Evolutionary conservation across 2,888 invertebrate genomes (phyloP).

Genomic region (Lasioglossum marginatum): DNA sequence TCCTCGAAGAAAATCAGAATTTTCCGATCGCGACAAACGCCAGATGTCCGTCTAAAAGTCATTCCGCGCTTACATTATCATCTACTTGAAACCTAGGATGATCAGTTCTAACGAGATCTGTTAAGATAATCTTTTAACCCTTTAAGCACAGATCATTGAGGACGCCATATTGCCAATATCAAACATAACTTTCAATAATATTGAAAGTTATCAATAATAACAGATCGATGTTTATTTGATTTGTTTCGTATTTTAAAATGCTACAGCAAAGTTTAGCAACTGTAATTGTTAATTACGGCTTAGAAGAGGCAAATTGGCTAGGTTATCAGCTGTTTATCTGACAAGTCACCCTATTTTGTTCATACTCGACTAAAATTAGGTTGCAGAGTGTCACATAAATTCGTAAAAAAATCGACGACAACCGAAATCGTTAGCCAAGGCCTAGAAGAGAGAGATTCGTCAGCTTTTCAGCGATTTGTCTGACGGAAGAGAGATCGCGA

Average conservation of each 20-base stretch:
- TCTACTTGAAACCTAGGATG: neutral
- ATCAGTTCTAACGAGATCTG: neutral
- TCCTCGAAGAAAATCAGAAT: neutral
- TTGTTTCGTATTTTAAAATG: no score
- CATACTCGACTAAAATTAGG: neutral
- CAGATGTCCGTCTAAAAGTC: neutral
- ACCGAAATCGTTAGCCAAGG: neutral
- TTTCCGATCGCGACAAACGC: neutral
- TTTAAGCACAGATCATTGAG: no score
- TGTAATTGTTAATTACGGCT: neutral
- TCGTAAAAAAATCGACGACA: neutral
- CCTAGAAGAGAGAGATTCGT: neutral
- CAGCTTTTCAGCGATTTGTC: neutral
- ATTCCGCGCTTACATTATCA: neutral
- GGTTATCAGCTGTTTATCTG: neutral
- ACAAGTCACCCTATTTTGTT: neutral
- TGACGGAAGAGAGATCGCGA: neutral
- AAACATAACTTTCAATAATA: no score
- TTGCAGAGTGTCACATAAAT: neutral
- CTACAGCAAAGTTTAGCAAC: neutral
- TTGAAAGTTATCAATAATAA: no score
- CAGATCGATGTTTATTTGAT: no score
- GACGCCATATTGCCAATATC: no score
- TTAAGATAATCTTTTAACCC: no score
- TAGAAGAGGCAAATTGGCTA: neutral